These are phyloP conservation scores for Brachionus sp. DNA, from an alignment of 1,140 invertebrate genomes.

Conservation along the genomic window DNA sequence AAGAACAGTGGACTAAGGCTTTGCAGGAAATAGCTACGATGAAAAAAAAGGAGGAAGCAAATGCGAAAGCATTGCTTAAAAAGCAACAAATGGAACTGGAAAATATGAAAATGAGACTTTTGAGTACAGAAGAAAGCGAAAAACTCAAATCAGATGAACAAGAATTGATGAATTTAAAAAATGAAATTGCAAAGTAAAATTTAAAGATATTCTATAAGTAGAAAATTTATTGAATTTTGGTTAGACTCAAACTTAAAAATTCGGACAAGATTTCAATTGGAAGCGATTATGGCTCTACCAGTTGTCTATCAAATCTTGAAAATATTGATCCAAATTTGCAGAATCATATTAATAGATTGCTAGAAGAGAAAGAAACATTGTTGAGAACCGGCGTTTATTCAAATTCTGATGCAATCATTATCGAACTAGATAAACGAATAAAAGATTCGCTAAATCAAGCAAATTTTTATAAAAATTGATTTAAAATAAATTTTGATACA, in stretches of 20 bases:
- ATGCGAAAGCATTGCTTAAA: slow-evolving; percentile 52
- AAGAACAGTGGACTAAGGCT: slow-evolving; percentile 60
- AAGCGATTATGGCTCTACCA: background rate
- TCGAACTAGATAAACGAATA: slow-evolving; percentile 59
- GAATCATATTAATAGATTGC: slow-evolving; percentile 57
- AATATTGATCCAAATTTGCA: slow-evolving; percentile 37
- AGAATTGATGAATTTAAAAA: slow-evolving; percentile 56
- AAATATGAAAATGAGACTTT: slow-evolving; percentile 57
- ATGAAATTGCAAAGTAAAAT: slow-evolving; percentile 58
- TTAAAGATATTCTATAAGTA: background rate
- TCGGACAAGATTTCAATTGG: slow-evolving; percentile 46
- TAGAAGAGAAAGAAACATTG: slow-evolving; percentile 59
- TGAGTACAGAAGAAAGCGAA: slow-evolving; percentile 58
- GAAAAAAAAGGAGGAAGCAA: slow-evolving; percentile 57
- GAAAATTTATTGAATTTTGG: background rate
- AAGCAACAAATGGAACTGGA: slow-evolving; percentile 58
- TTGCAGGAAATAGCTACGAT: slow-evolving; percentile 57
- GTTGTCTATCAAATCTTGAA: background rate
- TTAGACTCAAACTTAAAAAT: slow-evolving; percentile 43
- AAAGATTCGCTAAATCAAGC: slow-evolving; percentile 51
- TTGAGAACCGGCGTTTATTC: slow-evolving; percentile 60
- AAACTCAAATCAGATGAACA: slow-evolving; percentile 55
- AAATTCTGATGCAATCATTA: slow-evolving; percentile 58
- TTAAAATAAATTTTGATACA: background rate
- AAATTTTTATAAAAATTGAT: background rate